Percentiles rank a stretch among this genome's conserved stretches.
Conservation (phyloP, 2,797 vertebrate species). For the Macrochelys suwanniensis region DNA sequence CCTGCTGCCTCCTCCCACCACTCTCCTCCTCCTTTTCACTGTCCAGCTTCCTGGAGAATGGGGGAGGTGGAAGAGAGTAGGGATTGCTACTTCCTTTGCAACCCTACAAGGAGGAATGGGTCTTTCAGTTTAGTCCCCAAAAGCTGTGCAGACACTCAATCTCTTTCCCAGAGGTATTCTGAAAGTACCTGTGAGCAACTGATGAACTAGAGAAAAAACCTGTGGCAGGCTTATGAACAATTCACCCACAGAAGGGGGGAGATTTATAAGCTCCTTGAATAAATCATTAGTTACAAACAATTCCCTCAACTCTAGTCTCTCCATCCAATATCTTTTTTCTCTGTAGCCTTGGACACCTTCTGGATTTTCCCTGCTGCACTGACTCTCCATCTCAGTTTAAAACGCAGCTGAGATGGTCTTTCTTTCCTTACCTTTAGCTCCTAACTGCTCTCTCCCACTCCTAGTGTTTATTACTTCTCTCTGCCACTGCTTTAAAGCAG, state of each 20-base stretch:
- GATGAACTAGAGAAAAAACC: neutral
- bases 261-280: neutral
- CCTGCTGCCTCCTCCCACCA: neutral
- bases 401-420: neutral
- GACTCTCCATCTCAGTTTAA: neutral
- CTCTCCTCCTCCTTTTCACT: neutral
- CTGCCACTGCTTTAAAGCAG: neutral
- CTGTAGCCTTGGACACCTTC: neutral
- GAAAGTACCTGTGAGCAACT: neutral
- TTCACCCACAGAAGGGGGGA: neutral
- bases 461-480: neutral
- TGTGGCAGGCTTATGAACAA: rapidly evolving
- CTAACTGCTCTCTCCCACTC: neutral
- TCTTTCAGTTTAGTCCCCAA: neutral
- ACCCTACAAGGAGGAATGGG: neutral
- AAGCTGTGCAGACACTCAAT: neutral
- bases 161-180: neutral
- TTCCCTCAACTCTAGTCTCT: neutral
- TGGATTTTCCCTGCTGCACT: neutral
- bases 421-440: neutral
- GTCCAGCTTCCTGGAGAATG: neutral
- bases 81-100: neutral
- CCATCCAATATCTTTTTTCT: neutral
- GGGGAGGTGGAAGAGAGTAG: neutral
- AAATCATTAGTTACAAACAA: neutral